phyloP scores from a whole-genome alignment of 2,888 invertebrate species.

The Tetanocera ferruginea region DNA sequence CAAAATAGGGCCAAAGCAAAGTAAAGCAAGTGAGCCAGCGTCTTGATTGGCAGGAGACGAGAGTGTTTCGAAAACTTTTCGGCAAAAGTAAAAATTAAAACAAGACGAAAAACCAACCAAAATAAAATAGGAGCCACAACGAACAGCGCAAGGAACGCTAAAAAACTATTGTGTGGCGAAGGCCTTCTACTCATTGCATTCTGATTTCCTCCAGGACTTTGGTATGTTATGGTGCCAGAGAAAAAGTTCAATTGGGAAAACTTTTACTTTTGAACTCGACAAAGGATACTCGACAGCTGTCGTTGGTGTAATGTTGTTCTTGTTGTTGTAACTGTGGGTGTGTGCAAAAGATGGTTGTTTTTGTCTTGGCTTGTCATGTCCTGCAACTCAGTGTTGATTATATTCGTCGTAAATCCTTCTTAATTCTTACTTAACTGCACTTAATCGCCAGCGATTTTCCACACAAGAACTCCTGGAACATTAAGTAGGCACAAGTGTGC shows the following conservation, averaged over 20 bases:
- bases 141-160: slow-evolving; percentile 2
- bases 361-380: background rate
- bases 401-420: background rate
- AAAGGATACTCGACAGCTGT: slow-evolving; percentile 10
- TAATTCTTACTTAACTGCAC: no score
- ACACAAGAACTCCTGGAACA: no score
- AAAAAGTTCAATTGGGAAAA: slow-evolving; percentile 35
- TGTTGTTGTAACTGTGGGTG: background rate
- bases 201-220: slow-evolving; percentile 5
- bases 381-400: background rate
- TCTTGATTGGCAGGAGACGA: slow-evolving; percentile 33
- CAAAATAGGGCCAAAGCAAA: no score
- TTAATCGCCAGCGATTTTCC: no score
- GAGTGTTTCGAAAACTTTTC: slow-evolving; percentile 21
- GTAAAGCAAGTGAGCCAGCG: background rate
- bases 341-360: background rate
- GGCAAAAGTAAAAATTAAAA: slow-evolving; percentile 32
- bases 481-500: no score
- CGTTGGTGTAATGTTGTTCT: background rate
- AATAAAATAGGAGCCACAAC: slow-evolving; percentile 5
- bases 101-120: background rate
- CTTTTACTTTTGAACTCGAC: slow-evolving; percentile 34
- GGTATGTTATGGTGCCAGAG: background rate
- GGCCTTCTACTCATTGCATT: slow-evolving; percentile 1
- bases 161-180: slow-evolving; percentile 28